These are phyloP conservation scores for Murina feae DNA, from an alignment of 2,113 vertebrate species.

Conservation along the genomic window DNA sequence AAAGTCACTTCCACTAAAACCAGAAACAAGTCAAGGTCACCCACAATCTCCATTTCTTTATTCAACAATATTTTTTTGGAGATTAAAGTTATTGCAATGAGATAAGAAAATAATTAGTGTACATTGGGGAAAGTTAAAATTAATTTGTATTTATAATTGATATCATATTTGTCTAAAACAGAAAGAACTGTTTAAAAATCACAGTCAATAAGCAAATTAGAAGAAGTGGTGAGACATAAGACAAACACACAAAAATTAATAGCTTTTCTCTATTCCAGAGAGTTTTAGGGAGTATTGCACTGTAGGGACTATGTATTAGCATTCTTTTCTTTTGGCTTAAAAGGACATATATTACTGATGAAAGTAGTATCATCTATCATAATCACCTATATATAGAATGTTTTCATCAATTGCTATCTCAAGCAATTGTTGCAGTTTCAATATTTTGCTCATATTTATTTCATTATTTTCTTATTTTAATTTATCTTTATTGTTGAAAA, in stretches of 20 bases:
- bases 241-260: constrained; percentile 18
- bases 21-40: not conserved
- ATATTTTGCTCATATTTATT: not conserved
- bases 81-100: not conserved
- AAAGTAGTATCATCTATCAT: not conserved
- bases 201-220: constrained; percentile 1
- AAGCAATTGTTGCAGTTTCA: not conserved
- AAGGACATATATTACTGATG: not conserved
- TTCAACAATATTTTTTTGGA: constrained; percentile 9
- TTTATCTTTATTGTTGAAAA: too few species aligned
- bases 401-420: not conserved
- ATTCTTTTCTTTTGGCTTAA: constrained; percentile 7
- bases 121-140: not conserved
- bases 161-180: constrained; percentile 20
- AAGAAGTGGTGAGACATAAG: not conserved
- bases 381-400: not conserved
- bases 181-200: not conserved
- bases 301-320: not conserved
- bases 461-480: not conserved
- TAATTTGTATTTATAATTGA: not conserved
- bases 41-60: not conserved
- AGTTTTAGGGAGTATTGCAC: not conserved
- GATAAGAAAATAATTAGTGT: not conserved
- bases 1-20: constrained; percentile 18
- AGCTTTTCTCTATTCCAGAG: not conserved